phyloP scores from a whole-genome alignment of 2,888 invertebrate species.

The Drosophila phalerata region DNA sequence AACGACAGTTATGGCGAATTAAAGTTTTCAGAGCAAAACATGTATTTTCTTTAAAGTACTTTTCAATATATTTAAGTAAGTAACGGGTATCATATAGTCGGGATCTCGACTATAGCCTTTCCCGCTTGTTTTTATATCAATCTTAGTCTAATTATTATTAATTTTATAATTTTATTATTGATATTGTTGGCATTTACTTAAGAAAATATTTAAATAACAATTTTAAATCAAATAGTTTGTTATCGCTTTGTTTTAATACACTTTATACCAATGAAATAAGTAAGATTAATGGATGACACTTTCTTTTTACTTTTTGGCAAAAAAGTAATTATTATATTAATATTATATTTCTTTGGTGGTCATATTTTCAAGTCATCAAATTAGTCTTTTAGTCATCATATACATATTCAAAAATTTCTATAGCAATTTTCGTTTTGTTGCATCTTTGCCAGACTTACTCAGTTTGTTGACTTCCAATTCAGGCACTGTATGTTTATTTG shows the following conservation, averaged over 20 bases:
- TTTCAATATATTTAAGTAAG: too few species aligned
- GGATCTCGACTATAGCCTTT: too few species aligned
- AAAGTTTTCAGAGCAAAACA: too few species aligned
- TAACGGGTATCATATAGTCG: too few species aligned
- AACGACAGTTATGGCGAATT: too few species aligned
- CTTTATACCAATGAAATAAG: background rate
- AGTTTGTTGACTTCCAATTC: constrained; percentile 72
- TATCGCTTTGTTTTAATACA: background rate
- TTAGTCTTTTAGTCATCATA: background rate
- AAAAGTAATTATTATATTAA: too few species aligned
- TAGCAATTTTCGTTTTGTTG: background rate
- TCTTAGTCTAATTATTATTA: background rate
- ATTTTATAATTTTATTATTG: too few species aligned
- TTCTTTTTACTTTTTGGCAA: too few species aligned
- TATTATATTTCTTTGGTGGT: background rate
- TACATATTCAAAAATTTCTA: too few species aligned
- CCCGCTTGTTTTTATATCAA: background rate
- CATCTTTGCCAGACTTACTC: constrained; percentile 15
- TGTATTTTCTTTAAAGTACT: too few species aligned
- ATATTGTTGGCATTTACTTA: background rate
- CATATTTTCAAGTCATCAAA: background rate
- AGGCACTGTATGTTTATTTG: constrained; percentile 61
- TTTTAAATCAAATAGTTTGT: background rate
- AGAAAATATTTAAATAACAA: background rate
- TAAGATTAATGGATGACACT: background rate